Evolutionary conservation across 2,797 vertebrate genomes (phyloP), one percentile per base, ranked within the genome.

Genomic region (Myotis findleyi): DNA sequence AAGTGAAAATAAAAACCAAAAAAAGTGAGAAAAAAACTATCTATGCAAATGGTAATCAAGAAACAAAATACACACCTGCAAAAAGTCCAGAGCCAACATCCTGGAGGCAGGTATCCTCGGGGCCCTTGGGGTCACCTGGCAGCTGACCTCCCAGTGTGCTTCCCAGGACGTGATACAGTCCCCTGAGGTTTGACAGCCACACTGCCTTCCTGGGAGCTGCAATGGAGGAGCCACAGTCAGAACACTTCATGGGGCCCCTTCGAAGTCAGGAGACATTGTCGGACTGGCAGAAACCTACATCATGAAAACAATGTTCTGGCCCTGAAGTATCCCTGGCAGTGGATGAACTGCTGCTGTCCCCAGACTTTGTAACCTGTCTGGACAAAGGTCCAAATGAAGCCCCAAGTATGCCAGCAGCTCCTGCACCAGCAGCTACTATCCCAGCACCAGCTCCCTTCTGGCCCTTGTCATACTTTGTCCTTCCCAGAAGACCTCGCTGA

Each of bases 401-500:
- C 6, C 8, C 51, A 7, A 53, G 23, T 2, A 4, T 36, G 18
- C 4, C 82, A 2, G 33, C 16, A 12, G 38, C 73, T 87, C 20
- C 62, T 57, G 41, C 3, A 1, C 95, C 76, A 3, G 62, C 62
- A 64, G 30, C 27, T 64, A 30, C 27, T 7, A 30, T 14, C 41
- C 41, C 41, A 0, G 7, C 38, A 11, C 91, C 94, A 64, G 51
- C 53, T 23, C 36, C 51, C 4, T 38, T 80, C 30, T 97, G 91
- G 51, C 98, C 98, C 0, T 81, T 98, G 0, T 89, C 98, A 5
- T 98, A 98, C n/a, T 98, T 98, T 0, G 99, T 99, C 99, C 99
- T 0, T 99, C 55, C 3, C 98, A 98, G 0, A 97, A 97, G 0
- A 98, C 99, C 87, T 98, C 49, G 97, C 98, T 0, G 99, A 99